Percentiles rank a stretch among this genome's conserved stretches.
phyloP scores from a whole-genome alignment of 2,888 invertebrate species.

The Drosophila cognata region DNA sequence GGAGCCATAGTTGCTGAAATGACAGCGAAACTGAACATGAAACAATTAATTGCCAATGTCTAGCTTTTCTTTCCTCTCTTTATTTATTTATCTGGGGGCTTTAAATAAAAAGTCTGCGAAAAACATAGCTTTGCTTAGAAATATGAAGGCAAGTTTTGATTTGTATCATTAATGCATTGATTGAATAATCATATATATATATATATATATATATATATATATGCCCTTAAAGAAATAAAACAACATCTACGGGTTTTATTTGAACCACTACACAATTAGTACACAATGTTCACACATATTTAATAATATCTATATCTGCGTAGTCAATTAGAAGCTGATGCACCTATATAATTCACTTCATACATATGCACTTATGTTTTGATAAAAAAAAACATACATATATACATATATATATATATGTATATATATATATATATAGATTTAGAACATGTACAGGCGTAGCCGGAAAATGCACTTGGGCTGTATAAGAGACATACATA shows the following conservation, averaged over 20 bases:
- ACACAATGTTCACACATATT: constrained; percentile 29
- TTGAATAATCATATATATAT: background rate
- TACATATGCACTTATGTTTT: constrained; percentile 4
- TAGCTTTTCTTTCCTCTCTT: background rate
- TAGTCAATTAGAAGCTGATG: background rate
- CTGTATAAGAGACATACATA: constrained; percentile 2
- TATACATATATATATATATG: background rate
- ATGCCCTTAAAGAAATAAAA: background rate
- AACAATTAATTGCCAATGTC: background rate
- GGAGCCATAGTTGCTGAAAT: constrained; percentile 22
- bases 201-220: background rate
- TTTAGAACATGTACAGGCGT: constrained; percentile 9
- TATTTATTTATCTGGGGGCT: background rate
- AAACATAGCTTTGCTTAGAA: background rate
- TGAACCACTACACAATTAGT: constrained; percentile 49
- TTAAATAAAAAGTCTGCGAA: background rate
- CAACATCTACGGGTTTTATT: constrained; percentile 4
- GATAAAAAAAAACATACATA: background rate
- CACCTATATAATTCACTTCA: background rate
- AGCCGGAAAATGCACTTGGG: constrained; percentile 1
- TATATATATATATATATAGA: background rate
- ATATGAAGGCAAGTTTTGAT: background rate
- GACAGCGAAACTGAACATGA: background rate
- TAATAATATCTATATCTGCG: background rate
- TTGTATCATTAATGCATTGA: background rate